Base-by-base conservation (phyloP, 2,797 vertebrate species). In the Rhabdomys pumilio region DNA sequence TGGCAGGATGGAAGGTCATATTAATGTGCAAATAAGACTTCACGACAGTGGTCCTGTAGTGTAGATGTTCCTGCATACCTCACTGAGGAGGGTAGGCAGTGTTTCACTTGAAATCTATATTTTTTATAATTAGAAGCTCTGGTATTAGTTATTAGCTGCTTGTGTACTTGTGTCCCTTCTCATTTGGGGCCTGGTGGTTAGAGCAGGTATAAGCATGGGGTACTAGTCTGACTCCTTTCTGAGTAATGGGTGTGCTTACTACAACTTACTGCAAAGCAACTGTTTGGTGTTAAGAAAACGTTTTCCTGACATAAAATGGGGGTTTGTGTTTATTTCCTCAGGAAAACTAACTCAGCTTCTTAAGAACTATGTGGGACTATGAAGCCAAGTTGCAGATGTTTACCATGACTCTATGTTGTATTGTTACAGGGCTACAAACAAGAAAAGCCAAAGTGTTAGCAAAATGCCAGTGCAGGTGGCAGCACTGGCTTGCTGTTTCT, bases 1-100 rank as follows among this genome's bases (percentile, higher is more conserved):
- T 89, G 17, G 63, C 89, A 55, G 87, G 53, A 96, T 85, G 20
- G 80, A 92, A 88, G 77, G 15, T 91, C 44, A 50, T 89, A 38
- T 38, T 93, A 63, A 31, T 95, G 90, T 95, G 14, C 65, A 82
- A 96, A 47, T 94, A 82, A 80, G 87, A 79, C n/a, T 95, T 92
- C 38, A 73, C 22, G 22, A 55, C 41, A 69, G 22, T 31, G 9
- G 63, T 88, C 61, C 22, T 26, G 0, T 34, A 44, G 7, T 34
- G 10, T 83, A 76, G 3, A 31, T 55, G 6, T 91, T 91, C 90
- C 44, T 89, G 0, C 6, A 90, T 59, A 93, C 72, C 47, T 38
- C 26, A 89, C 41, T 61, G 77, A 92, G 73, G 19, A 91, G 38
- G n/a, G 55, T 86, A 6, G 89, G n/a, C 29, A 31, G 90, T 26